Conservation (phyloP, 2,888 invertebrate genomes). For the Aspidiotus destructor region DNA sequence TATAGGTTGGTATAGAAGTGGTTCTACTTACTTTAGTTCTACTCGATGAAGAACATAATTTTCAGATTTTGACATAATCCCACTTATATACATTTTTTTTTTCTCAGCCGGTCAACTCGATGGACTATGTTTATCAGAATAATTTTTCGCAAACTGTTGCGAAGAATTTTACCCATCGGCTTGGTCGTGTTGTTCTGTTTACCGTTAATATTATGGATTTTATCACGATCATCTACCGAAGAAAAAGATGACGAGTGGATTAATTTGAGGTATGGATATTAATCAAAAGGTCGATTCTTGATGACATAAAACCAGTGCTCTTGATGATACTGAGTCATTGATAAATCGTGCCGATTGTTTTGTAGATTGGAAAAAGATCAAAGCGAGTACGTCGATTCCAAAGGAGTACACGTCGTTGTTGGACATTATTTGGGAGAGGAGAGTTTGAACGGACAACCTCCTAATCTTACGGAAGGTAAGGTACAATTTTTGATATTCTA, state of each 20-base stretch:
- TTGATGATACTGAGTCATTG: background rate
- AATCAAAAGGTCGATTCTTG: background rate
- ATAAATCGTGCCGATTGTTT: background rate
- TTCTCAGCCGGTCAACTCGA: background rate
- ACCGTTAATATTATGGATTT: background rate
- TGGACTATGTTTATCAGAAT: conserved; percentile 12
- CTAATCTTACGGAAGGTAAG: conserved; percentile 66
- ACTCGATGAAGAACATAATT: too few relatives aligned
- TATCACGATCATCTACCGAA: background rate
- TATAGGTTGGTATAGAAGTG: too few relatives aligned
- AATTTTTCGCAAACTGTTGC: conserved; percentile 13
- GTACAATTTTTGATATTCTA: background rate
- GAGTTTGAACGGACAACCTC: conserved; percentile 44
- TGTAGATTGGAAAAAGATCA: background rate
- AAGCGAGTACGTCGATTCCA: conserved; percentile 59
- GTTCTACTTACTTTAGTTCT: too few relatives aligned
- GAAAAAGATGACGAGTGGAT: background rate
- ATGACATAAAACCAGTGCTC: background rate
- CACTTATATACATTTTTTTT: background rate
- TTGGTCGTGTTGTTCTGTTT: conserved; percentile 2
- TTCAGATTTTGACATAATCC: too few relatives aligned
- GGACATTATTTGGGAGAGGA: conserved; percentile 81
- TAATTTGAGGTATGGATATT: background rate
- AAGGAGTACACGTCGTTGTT: conserved; percentile 72
- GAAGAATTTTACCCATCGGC: background rate